These are phyloP conservation scores for Lithophane semibrunnea DNA, from an alignment of 2,888 invertebrate species.

Conservation along the genomic window DNA sequence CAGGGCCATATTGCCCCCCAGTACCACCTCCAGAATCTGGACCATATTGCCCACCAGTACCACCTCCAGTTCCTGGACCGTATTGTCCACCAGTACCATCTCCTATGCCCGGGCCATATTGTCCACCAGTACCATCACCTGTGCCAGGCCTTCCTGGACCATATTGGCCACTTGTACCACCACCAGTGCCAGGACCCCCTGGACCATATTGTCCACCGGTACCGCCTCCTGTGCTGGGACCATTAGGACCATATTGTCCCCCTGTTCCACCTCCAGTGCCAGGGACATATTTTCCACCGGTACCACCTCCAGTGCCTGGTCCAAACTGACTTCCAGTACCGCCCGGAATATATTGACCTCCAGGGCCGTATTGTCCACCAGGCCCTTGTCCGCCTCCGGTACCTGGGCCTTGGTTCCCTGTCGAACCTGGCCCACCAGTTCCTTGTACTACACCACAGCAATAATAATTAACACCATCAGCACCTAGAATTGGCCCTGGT, in stretches of 20 bases:
- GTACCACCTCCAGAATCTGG: constrained; percentile 7
- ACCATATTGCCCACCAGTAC: constrained; percentile 34
- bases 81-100: constrained; percentile 24
- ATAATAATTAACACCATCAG: constrained; percentile 72
- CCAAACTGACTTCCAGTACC: constrained; percentile 45
- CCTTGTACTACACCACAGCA: constrained; percentile 72
- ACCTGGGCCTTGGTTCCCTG: constrained; percentile 7
- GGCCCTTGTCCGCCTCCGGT: constrained; percentile 36
- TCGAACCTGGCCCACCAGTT: constrained; percentile 31
- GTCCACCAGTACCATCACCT: constrained; percentile 6
- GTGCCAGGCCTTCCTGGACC: constrained; percentile 11
- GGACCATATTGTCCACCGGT: constrained; percentile 29
- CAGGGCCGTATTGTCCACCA: constrained; percentile 27
- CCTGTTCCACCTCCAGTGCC: constrained; percentile 18
- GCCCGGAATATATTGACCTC: constrained; percentile 30
- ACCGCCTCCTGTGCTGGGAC: constrained; percentile 3
- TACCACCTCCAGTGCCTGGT: constrained; percentile 20
- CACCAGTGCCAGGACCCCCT: not conserved
- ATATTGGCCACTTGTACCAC: constrained; percentile 17
- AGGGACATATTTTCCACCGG: constrained; percentile 53
- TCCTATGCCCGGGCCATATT: constrained; percentile 31
- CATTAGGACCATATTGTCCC: constrained; percentile 35
- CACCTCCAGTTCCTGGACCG: constrained; percentile 1
- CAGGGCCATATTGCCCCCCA: constrained; percentile 41
- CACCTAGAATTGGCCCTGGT: constrained; percentile 65